Evolutionary conservation across 2,797 vertebrate species (phyloP).

Genomic region (Mallotus villosus): DNA sequence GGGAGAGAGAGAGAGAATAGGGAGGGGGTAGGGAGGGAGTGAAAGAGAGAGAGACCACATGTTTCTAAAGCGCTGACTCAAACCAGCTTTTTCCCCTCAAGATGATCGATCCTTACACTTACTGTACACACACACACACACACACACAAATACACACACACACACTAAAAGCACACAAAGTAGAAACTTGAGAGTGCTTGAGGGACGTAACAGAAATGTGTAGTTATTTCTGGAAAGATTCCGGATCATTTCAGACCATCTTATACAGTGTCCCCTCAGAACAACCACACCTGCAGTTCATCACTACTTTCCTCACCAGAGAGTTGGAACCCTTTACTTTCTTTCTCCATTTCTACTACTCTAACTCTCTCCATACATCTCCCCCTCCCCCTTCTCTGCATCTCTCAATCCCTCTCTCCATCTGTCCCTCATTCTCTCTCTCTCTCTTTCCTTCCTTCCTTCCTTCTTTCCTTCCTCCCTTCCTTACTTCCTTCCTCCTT

Average conservation of each 20-base stretch:
- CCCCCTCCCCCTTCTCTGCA: constrained; percentile 26
- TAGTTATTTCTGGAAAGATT: background rate
- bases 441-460: background rate
- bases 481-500: background rate
- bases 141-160: constrained; percentile 17
- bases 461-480: background rate
- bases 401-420: constrained; percentile 39
- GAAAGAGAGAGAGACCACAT: constrained; percentile 14
- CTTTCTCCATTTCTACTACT: constrained; percentile 66
- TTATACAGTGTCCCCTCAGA: constrained; percentile 30
- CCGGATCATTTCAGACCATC: background rate
- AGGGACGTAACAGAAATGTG: background rate
- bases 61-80: constrained; percentile 12
- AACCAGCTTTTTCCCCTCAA: constrained; percentile 21
- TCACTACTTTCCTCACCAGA: constrained; percentile 74
- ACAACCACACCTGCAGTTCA: constrained; percentile 68
- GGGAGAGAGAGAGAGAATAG: constrained; percentile 31
- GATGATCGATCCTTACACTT: constrained; percentile 30
- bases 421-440: constrained; percentile 21
- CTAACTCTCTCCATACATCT: constrained; percentile 39
- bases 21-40: constrained; percentile 19
- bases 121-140: constrained; percentile 1
- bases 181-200: constrained; percentile 2
- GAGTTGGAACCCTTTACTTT: constrained; percentile 66
- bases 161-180: constrained; percentile 7